A percentile compares a stretch with the other conserved stretches of the same genome.
Evolutionary conservation across 30 jellyfish, hydroid and myxozoan genomes (phyloP).

Genomic region (Turritopsis rubra): DNA sequence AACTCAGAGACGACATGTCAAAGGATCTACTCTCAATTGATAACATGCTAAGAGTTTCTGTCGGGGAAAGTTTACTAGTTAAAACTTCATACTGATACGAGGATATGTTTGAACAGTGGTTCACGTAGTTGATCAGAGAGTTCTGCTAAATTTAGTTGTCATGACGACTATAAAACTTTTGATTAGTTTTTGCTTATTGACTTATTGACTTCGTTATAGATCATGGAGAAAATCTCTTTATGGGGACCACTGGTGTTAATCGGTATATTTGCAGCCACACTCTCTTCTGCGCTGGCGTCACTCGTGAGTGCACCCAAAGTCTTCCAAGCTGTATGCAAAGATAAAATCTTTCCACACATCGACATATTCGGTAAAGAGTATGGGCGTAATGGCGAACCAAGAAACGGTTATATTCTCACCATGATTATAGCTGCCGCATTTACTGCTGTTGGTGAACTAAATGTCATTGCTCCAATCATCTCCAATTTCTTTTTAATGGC

Average conservation of each 20-base stretch:
- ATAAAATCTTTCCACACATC: slow-evolving; percentile 55
- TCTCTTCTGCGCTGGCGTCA: slow-evolving; percentile 89
- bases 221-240: slow-evolving; percentile 66
- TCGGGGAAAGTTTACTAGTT: too few relatives aligned
- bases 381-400: slow-evolving; percentile 87
- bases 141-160: not conserved
- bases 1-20: too few relatives aligned
- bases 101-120: not conserved
- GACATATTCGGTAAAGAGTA: slow-evolving; percentile 80
- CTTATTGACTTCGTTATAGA: slow-evolving; percentile 22
- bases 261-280: slow-evolving; percentile 93
- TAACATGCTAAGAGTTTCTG: too few relatives aligned
- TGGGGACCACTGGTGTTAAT: slow-evolving; percentile 84
- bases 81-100: not conserved
- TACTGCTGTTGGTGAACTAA: slow-evolving; percentile 79
- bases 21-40: too few relatives aligned
- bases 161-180: not conserved
- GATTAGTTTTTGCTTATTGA: not conserved
- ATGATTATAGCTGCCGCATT: slow-evolving; percentile 75
- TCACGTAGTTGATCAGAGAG: not conserved
- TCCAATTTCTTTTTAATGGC: slow-evolving; percentile 94
- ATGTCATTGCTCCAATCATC: slow-evolving; percentile 87
- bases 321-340: slow-evolving; percentile 93
- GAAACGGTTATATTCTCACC: slow-evolving; percentile 78
- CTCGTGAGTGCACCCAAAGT: slow-evolving; percentile 89